Evolutionary conservation across 2,113 vertebrate genomes (phyloP).

Genomic region (Sitta europaea): DNA sequence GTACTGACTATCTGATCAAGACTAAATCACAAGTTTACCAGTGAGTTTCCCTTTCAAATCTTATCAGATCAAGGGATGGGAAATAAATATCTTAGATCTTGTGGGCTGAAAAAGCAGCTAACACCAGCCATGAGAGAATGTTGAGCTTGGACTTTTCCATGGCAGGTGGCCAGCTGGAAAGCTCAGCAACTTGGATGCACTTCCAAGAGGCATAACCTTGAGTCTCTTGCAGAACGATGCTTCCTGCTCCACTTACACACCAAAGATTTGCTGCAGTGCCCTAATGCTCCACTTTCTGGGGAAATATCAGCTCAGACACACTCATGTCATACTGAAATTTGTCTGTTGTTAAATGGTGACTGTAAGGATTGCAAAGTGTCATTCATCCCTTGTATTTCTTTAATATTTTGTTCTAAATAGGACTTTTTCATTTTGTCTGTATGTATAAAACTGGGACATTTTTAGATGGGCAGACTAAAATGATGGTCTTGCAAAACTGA

Average conservation of each 20-base stretch:
- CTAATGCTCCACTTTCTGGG: not conserved
- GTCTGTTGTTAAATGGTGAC: not conserved
- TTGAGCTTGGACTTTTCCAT: slow-evolving; percentile 21
- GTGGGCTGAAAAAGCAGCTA: not conserved
- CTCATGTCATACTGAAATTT: not conserved
- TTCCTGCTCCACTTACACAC: not conserved
- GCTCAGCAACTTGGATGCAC: not conserved
- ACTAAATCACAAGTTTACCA: slow-evolving; percentile 11
- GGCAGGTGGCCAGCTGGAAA: slow-evolving; percentile 39
- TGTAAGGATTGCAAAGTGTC: not conserved
- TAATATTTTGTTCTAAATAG: not conserved
- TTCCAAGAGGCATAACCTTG: not conserved
- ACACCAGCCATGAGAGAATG: not conserved
- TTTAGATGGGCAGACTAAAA: not conserved
- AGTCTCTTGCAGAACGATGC: not conserved
- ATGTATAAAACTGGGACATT: not conserved
- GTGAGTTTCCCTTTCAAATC: not conserved
- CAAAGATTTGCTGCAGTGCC: not conserved
- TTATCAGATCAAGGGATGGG: not conserved
- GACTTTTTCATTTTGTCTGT: not conserved
- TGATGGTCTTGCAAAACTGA: not conserved
- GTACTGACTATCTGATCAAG: not conserved
- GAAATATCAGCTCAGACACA: not conserved
- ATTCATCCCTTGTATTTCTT: not conserved
- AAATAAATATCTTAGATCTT: not conserved